These are phyloP conservation scores for Triplophysa rosa DNA, from an alignment of 2,113 vertebrate genomes.

Conservation along the genomic window DNA sequence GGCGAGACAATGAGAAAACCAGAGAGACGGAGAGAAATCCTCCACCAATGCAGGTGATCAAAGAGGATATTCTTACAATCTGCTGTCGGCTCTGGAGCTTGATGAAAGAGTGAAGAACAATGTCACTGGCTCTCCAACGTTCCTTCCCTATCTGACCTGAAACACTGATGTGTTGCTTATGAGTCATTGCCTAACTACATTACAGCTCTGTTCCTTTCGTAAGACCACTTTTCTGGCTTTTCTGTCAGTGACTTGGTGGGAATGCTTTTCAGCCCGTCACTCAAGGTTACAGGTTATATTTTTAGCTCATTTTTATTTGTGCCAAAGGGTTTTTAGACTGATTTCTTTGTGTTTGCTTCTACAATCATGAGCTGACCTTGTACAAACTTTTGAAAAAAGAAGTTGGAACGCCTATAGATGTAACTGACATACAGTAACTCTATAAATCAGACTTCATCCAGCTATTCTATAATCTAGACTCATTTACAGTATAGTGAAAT, in stretches of 20 bases:
- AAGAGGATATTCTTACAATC: conserved; percentile 8
- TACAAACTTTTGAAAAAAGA: background rate
- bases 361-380: conserved; percentile 5
- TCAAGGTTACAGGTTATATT: background rate
- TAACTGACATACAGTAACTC: background rate
- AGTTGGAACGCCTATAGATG: background rate
- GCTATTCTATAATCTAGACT: background rate
- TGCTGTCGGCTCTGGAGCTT: conserved; percentile 11
- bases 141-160: background rate
- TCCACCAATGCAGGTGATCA: conserved; percentile 28
- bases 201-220: background rate
- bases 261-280: conserved; percentile 17
- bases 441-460: background rate
- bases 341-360: background rate
- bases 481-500: background rate
- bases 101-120: conserved; percentile 1
- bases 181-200: conserved; percentile 8
- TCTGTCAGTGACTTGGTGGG: conserved; percentile 6
- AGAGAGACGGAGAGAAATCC: conserved; percentile 4
- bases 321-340: conserved; percentile 1
- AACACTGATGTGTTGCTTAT: background rate
- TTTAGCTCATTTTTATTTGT: background rate
- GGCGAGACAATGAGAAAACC: conserved; percentile 17
- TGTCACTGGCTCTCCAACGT: background rate
- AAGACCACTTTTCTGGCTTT: background rate